Evolutionary conservation across 1,140 invertebrate genomes (phyloP).

Genomic region (Magallana ariakensis): DNA sequence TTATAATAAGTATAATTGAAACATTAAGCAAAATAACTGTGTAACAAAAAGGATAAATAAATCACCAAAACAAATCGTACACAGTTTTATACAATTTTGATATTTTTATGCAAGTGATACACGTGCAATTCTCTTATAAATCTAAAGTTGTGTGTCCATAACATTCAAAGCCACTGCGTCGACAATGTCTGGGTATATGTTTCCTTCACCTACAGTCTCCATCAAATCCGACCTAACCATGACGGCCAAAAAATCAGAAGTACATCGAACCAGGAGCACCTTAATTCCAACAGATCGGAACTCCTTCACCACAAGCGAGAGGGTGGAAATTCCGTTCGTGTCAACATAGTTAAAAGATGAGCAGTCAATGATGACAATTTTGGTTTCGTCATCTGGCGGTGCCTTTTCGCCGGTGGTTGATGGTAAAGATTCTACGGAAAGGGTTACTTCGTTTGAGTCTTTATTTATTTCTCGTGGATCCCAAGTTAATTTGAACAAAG

Average conservation of each 20-base stretch:
- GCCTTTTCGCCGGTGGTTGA: conserved; percentile 46
- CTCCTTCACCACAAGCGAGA: conserved; percentile 64
- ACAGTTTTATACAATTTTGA: no score
- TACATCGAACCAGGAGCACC: conserved; percentile 46
- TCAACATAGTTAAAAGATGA: conserved; percentile 74
- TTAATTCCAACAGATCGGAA: conserved; percentile 56
- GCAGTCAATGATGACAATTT: conserved; percentile 72
- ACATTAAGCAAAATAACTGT: no score
- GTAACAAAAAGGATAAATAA: no score
- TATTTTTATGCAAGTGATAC: no score
- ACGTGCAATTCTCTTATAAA: neutral
- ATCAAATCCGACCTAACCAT: conserved; percentile 35
- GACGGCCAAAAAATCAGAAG: conserved; percentile 20
- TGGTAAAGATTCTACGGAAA: neutral
- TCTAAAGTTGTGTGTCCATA: neutral
- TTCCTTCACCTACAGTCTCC: conserved; percentile 22
- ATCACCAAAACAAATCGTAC: no score
- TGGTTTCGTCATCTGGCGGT: conserved; percentile 8
- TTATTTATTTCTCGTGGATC: conserved; percentile 51
- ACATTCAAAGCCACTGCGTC: conserved; percentile 38
- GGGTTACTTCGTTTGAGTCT: neutral
- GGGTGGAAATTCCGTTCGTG: conserved; percentile 67
- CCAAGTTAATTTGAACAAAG: conserved; percentile 61
- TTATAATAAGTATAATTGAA: no score
- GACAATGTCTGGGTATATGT: conserved; percentile 44